Percentiles rank a stretch among this genome's conserved stretches.
These are phyloP conservation scores for Dendroctonus ponderosae DNA, from an alignment of 1,140 invertebrate genomes.

Conservation along the genomic window DNA sequence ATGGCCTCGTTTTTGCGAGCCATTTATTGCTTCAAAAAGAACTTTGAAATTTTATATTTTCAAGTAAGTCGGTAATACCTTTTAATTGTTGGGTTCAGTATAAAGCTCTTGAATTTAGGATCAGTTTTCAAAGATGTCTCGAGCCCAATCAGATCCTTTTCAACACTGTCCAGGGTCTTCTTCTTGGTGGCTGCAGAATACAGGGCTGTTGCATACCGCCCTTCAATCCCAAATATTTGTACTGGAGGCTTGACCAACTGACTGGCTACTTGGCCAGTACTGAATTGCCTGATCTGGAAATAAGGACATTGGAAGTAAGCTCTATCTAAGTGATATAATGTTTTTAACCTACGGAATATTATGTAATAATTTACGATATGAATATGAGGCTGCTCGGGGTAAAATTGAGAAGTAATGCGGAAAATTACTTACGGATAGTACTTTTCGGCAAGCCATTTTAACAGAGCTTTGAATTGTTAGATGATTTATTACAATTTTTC, in stretches of 20 bases:
- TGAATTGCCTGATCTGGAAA: slow-evolving; percentile 58
- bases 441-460: too few relatives aligned
- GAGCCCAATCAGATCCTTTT: slow-evolving; percentile 83
- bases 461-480: too few relatives aligned
- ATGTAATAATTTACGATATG: too few relatives aligned
- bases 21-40: too few relatives aligned
- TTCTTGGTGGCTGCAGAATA: slow-evolving; percentile 92
- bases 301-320: neutral
- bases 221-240: slow-evolving; percentile 92
- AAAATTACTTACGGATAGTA: too few relatives aligned
- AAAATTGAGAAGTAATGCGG: too few relatives aligned
- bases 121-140: slow-evolving; percentile 72
- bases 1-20: too few relatives aligned
- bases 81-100: slow-evolving; percentile 85
- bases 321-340: neutral
- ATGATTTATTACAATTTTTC: too few relatives aligned
- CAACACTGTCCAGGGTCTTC: slow-evolving; percentile 84
- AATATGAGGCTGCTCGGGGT: too few relatives aligned
- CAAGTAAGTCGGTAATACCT: slow-evolving; percentile 51
- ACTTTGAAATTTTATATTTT: too few relatives aligned
- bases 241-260: slow-evolving; percentile 77
- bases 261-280: slow-evolving; percentile 55
- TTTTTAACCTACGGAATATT: too few relatives aligned
- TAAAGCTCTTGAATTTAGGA: slow-evolving; percentile 74
- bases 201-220: slow-evolving; percentile 92